phyloP scores from a whole-genome alignment of 2,888 invertebrate genomes.

The Pocota personata region DNA sequence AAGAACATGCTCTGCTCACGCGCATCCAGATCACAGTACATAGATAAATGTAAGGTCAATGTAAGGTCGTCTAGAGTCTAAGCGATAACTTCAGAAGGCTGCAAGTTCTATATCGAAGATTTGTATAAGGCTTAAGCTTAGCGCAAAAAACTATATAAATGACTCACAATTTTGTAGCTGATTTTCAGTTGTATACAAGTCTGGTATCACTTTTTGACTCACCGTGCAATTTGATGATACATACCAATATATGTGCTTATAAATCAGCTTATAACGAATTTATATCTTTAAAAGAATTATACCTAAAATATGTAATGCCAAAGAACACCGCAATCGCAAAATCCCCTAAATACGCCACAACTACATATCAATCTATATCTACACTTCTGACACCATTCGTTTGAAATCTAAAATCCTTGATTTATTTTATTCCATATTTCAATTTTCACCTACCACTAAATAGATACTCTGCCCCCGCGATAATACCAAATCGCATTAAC shows the following conservation, averaged over 20 bases:
- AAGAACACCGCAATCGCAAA: not conserved
- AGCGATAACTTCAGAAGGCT: no score
- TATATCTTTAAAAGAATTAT: not conserved
- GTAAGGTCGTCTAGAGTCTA: no score
- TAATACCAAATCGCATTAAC: slow-evolving; percentile 61
- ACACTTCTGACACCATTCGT: slow-evolving; percentile 17
- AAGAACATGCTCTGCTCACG: no score
- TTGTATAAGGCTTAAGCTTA: no score
- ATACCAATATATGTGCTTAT: not conserved
- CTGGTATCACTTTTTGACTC: no score
- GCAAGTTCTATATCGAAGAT: no score
- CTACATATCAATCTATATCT: not conserved
- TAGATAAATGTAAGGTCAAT: no score
- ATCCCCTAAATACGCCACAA: not conserved
- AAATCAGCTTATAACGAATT: not conserved
- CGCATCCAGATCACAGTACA: no score
- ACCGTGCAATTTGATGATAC: no score
- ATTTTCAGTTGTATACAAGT: no score
- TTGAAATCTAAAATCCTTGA: slow-evolving; percentile 42
- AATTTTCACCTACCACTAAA: slow-evolving; percentile 12
- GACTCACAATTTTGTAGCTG: no score
- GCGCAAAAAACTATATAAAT: no score
- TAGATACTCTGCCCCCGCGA: slow-evolving; percentile 13
- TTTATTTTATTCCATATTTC: slow-evolving; percentile 56
- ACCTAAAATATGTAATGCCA: not conserved